These are phyloP conservation scores for Sebastes ruberrimus DNA, from an alignment of 2,797 vertebrate genomes.

Conservation along the genomic window DNA sequence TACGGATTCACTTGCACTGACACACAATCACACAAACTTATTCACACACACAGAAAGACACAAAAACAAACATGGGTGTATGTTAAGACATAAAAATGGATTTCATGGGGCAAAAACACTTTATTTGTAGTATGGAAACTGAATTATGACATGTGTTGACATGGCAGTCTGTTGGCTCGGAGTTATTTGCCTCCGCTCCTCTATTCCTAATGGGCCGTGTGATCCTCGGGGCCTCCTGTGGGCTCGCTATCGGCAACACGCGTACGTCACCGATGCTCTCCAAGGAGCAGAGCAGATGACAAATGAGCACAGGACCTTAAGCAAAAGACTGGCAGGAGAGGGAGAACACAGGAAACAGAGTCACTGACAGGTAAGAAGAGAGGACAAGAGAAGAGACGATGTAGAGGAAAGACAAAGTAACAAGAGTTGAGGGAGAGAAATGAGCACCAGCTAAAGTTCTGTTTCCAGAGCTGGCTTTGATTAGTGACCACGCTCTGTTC, in stretches of 20 bases:
- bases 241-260: constrained; percentile 33
- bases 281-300: constrained; percentile 18
- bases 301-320: constrained; percentile 11
- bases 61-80: not conserved
- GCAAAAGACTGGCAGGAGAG: constrained; percentile 13
- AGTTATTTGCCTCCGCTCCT: constrained; percentile 51
- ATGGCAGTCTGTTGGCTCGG: constrained; percentile 18
- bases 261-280: constrained; percentile 29
- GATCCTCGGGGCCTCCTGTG: constrained; percentile 47
- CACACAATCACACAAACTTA: not conserved
- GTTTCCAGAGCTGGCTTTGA: constrained; percentile 84
- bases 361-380: constrained; percentile 48
- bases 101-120: not conserved
- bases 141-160: constrained; percentile 24
- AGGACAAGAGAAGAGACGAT: constrained; percentile 46
- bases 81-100: not conserved
- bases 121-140: constrained; percentile 8
- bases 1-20: constrained; percentile 23
- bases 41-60: not conserved
- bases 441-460: constrained; percentile 67
- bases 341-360: constrained; percentile 44
- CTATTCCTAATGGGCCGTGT: constrained; percentile 60
- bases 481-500: constrained; percentile 81
- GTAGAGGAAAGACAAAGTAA: constrained; percentile 66
- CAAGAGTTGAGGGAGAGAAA: constrained; percentile 66